Conservation (phyloP, 2,797 vertebrate genomes). For the Aratinga solstitialis region DNA sequence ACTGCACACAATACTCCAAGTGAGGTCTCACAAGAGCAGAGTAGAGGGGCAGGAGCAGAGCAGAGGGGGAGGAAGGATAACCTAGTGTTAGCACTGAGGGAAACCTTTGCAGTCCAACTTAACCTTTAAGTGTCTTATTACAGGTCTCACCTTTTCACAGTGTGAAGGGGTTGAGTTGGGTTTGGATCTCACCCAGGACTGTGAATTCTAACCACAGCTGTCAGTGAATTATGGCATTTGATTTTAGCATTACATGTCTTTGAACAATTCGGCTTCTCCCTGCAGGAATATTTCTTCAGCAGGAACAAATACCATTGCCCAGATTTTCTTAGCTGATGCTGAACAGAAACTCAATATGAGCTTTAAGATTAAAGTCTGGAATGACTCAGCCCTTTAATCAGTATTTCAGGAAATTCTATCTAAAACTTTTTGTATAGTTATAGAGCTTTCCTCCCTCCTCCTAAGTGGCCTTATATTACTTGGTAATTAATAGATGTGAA, state of each 20-base stretch:
- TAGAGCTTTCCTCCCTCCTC: not conserved
- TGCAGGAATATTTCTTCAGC: not conserved
- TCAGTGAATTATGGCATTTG: not conserved
- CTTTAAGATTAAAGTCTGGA: not conserved
- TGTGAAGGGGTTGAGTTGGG: not conserved
- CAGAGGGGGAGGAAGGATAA: not conserved
- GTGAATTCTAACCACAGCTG: not conserved
- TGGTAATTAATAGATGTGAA: not conserved
- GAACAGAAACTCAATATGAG: not conserved
- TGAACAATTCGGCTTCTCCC: not conserved
- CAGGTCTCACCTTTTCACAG: not conserved
- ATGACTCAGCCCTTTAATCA: not conserved
- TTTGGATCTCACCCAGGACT: not conserved
- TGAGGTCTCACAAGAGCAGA: too few species aligned
- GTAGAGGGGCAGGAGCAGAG: too few species aligned
- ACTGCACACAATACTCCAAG: too few species aligned
- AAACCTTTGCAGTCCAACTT: not conserved
- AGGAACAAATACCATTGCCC: not conserved
- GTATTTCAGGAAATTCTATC: not conserved
- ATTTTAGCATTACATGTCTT: not conserved
- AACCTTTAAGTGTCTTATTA: not conserved
- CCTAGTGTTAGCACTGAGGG: accelerated
- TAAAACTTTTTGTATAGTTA: not conserved
- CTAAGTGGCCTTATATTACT: not conserved
- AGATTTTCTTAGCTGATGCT: not conserved